These are phyloP conservation scores for Merodon equestris DNA, from an alignment of 2,888 invertebrate species.

Conservation along the genomic window DNA sequence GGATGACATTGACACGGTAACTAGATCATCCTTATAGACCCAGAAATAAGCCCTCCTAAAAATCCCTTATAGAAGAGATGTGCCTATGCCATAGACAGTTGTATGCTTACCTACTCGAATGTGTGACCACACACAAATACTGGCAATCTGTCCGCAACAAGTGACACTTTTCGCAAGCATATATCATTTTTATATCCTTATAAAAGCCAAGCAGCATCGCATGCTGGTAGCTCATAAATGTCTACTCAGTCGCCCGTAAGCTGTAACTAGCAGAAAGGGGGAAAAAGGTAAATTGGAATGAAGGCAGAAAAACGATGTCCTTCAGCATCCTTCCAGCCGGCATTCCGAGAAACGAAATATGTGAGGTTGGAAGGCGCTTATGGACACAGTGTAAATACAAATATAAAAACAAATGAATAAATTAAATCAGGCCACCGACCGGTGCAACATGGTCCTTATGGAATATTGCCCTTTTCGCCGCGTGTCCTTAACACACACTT, in stretches of 20 bases:
- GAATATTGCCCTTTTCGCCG: slow-evolving; percentile 17
- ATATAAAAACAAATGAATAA: slow-evolving; percentile 54
- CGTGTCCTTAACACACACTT: background rate
- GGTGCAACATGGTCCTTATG: background rate
- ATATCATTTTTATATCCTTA: slow-evolving; percentile 74
- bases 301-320: slow-evolving; percentile 48
- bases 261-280: slow-evolving; percentile 10
- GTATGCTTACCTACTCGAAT: slow-evolving; percentile 1
- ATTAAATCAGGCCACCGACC: slow-evolving; percentile 42
- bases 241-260: slow-evolving; percentile 31
- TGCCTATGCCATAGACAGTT: background rate
- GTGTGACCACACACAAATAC: slow-evolving; percentile 10
- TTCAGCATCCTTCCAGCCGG: slow-evolving; percentile 2
- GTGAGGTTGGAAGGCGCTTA: slow-evolving; percentile 27
- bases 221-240: slow-evolving; percentile 71
- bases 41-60: slow-evolving; percentile 26
- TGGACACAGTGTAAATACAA: slow-evolving; percentile 58
- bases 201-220: slow-evolving; percentile 68
- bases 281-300: slow-evolving; percentile 9
- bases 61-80: background rate
- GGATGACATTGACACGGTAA: slow-evolving; percentile 62
- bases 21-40: slow-evolving; percentile 61
- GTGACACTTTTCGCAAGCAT: slow-evolving; percentile 76
- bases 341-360: background rate
- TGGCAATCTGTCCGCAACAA: slow-evolving; percentile 70